Conservation (phyloP, 1,140 invertebrate genomes). For the Parasteatoda tepidariorum region DNA sequence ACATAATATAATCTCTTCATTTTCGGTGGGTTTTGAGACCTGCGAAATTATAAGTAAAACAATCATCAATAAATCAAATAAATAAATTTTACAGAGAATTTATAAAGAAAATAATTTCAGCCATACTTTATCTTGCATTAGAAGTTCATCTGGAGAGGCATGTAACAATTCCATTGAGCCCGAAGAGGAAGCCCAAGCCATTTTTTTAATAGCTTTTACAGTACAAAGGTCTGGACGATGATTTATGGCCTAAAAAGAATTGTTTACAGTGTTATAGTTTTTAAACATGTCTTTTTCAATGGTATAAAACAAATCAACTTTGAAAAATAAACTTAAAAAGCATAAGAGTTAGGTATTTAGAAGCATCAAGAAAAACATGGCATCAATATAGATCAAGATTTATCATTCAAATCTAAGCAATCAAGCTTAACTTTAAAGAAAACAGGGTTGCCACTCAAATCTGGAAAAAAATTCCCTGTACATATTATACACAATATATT, state of each 20-base stretch:
- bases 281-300: too few species aligned
- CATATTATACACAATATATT: too few species aligned
- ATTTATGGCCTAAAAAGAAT: slow-evolving; percentile 22
- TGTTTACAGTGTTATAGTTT: too few species aligned
- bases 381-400: too few species aligned
- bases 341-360: too few species aligned
- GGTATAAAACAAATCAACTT: too few species aligned
- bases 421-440: too few species aligned
- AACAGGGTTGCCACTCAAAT: too few species aligned
- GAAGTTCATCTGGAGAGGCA: slow-evolving; percentile 75
- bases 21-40: slow-evolving; percentile 36
- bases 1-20: slow-evolving; percentile 72
- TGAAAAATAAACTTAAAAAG: too few species aligned
- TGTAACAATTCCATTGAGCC: slow-evolving; percentile 78
- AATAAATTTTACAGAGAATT: neutral
- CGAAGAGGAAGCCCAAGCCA: slow-evolving; percentile 83
- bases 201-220: slow-evolving; percentile 77
- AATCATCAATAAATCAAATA: neutral
- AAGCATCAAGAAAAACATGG: too few species aligned
- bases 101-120: neutral
- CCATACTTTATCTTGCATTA: slow-evolving; percentile 42
- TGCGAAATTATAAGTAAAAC: slow-evolving; percentile 5
- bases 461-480: too few species aligned
- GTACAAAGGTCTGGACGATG: slow-evolving; percentile 67
- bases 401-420: too few species aligned